Base-by-base conservation (phyloP, 2,113 vertebrate species). In the Elephantulus edwardii region DNA sequence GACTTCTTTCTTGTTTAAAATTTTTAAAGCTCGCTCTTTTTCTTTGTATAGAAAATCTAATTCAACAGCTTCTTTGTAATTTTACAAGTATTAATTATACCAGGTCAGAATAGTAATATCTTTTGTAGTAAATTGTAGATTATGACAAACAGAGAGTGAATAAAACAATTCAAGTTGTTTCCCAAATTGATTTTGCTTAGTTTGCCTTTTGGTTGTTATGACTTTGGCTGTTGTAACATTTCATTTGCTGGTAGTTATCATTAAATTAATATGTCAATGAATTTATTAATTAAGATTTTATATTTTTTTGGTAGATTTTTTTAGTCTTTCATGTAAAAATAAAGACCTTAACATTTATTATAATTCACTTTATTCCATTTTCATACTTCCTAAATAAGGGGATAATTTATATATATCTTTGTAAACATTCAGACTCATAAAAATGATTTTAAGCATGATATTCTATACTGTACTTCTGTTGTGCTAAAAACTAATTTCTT, bases 1-100 rank as follows among this genome's bases (percentile, higher is more conserved):
- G 3, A 11, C 17, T 90, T 7, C 33, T 94, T 80, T 91, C 24
- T 60, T 82, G 26, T 64, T 93, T 77, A 42, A 26, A 89, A 81
- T 40, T 72, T 62, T 76, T 91, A 48, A 89, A 77, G 81, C 4
- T 60, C 71, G 20, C 6, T 76, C 86, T 1, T 13, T 75, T 52
- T 28, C 33, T 80, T 74, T 78, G 38, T 72, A 14, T 48, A 30
- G 20, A 81, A 83, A 85, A 81, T 62, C 22, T 30, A 48, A 77
- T 83, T 75, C 79, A 71, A 60, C 81, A 68, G 11, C 0, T 46
- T 78, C 10, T 77, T 86, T 93, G 81, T 81, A 40, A 78, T 84
- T 91, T 89, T 56, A 80, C 74, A 84, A 60, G 28, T 66, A 50
- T 80, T 91, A 89, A 86, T 92, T 86, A 62, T 38, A 24, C 19